phyloP scores from a whole-genome alignment of 2,797 vertebrate genomes.

The Eidolon dupreanum region DNA sequence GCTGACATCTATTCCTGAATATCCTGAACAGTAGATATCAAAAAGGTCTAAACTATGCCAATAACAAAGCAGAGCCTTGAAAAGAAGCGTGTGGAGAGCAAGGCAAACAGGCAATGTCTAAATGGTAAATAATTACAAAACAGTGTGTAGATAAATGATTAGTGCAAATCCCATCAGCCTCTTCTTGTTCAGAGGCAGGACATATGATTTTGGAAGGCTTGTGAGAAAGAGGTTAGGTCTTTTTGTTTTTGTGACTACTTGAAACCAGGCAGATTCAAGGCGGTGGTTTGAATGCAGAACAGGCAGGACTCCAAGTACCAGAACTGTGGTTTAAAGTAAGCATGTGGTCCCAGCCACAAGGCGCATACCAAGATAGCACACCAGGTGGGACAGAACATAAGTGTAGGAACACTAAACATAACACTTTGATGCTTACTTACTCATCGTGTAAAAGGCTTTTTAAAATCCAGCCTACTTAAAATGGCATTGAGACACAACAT shows the following conservation, averaged over 20 bases:
- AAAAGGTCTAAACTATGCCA: neutral
- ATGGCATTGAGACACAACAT: neutral
- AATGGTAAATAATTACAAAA: neutral
- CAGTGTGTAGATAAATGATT: neutral
- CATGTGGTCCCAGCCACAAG: neutral
- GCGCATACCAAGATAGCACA: neutral
- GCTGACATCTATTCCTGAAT: neutral
- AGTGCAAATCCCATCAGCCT: neutral
- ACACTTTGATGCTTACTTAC: neutral
- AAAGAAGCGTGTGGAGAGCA: neutral
- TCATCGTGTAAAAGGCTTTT: neutral
- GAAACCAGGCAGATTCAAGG: neutral
- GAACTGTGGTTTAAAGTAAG: neutral
- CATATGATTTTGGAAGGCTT: neutral
- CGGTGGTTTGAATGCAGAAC: neutral
- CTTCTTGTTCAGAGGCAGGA: neutral
- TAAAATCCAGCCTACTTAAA: neutral
- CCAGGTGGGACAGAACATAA: neutral
- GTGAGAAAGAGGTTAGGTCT: neutral
- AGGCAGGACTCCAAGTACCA: neutral
- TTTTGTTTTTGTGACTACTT: neutral
- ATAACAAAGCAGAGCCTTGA: neutral
- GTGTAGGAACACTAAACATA: neutral
- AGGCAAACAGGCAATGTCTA: neutral
- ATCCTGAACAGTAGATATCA: neutral